Evolutionary conservation across 2,888 invertebrate genomes (phyloP).

Genomic region (Amitus sp.): DNA sequence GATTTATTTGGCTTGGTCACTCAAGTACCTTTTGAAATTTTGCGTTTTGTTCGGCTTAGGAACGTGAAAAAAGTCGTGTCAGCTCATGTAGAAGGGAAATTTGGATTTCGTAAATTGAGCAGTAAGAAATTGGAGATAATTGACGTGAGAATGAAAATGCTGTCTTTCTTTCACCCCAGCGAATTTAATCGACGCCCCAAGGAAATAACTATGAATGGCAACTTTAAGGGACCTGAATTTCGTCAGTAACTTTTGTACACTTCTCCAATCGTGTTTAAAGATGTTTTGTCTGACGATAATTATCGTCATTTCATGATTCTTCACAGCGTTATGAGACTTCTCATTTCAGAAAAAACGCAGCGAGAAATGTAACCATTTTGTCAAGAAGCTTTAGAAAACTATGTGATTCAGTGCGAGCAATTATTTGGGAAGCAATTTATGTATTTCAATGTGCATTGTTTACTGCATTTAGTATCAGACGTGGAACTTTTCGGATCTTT

Average conservation of each 20-base stretch:
- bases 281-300: constrained; percentile 2
- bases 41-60: constrained; percentile 25
- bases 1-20: constrained; percentile 24
- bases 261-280: constrained; percentile 19
- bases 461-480: constrained; percentile 22
- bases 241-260: constrained; percentile 18
- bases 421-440: constrained; percentile 11
- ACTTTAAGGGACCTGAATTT: constrained; percentile 24
- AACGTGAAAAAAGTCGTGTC: constrained; percentile 21
- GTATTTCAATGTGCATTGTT: constrained; percentile 19
- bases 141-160: constrained; percentile 5
- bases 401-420: constrained; percentile 11
- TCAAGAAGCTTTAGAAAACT: constrained; percentile 9
- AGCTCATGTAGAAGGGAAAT: constrained; percentile 24
- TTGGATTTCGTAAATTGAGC: neutral
- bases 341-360: constrained; percentile 5
- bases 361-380: neutral
- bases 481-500: constrained; percentile 13
- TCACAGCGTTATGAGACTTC: constrained; percentile 20
- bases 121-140: neutral
- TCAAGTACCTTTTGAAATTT: constrained; percentile 21
- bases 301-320: constrained; percentile 18
- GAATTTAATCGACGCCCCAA: constrained; percentile 25
- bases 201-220: too few relatives aligned
- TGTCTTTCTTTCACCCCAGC: constrained; percentile 9